Evolutionary conservation across 1,140 invertebrate genomes (phyloP).

Genomic region (Aphaenogaster floridana): DNA sequence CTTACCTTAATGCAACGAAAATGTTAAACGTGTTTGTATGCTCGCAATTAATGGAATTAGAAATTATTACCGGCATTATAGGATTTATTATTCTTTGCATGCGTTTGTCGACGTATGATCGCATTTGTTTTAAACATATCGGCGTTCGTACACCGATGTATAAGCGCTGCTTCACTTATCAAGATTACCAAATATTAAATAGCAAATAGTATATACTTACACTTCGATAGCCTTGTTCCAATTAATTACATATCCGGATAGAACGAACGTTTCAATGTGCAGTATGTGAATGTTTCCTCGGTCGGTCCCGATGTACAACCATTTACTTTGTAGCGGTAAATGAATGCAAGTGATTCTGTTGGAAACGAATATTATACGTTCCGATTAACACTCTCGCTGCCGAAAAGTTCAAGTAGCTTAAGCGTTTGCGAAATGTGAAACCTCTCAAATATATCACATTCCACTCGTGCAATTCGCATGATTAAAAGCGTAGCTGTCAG

Average conservation of each 20-base stretch:
- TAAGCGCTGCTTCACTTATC: not conserved
- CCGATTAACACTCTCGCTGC: slow-evolving; percentile 12
- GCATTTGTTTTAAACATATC: slow-evolving; percentile 11
- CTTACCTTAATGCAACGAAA: slow-evolving; percentile 46
- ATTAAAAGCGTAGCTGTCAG: not conserved
- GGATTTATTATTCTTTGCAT: slow-evolving; percentile 21
- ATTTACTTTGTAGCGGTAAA: slow-evolving; percentile 98
- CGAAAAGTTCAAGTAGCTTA: slow-evolving; percentile 1
- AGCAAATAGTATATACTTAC: slow-evolving; percentile 90
- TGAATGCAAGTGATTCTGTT: slow-evolving; percentile 96
- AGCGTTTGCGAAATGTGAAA: slow-evolving; percentile 31
- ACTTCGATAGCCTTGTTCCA: slow-evolving; percentile 99
- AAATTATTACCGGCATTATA: slow-evolving; percentile 23
- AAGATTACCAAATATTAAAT: not conserved
- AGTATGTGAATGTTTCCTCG: slow-evolving; percentile 99
- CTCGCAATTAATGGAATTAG: slow-evolving; percentile 23
- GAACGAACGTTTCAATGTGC: slow-evolving; percentile 97
- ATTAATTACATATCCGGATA: slow-evolving; percentile 99
- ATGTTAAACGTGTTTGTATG: slow-evolving; percentile 32
- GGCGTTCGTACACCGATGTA: slow-evolving; percentile 5
- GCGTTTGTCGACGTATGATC: slow-evolving; percentile 12
- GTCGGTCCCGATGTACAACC: slow-evolving; percentile 99
- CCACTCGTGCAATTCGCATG: not conserved
- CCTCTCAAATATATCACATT: slow-evolving; percentile 23
- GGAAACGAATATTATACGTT: slow-evolving; percentile 50